Percentiles rank a stretch among this genome's conserved stretches.
Evolutionary conservation across 2,888 invertebrate genomes (phyloP).

Genomic region (Megaustenia siamemsis): DNA sequence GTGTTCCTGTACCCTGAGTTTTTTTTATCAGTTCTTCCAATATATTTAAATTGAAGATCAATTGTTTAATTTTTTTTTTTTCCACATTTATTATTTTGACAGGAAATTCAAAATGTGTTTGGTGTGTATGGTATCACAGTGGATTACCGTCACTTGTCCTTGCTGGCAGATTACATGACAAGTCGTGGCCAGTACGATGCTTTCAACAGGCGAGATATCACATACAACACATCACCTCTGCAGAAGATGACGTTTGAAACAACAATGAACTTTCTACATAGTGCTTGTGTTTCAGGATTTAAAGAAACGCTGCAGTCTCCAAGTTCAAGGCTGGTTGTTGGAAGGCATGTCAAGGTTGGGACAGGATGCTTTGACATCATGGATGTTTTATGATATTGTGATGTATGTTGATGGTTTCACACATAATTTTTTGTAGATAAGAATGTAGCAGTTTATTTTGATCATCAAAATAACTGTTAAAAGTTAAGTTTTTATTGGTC

Average conservation of each 20-base stretch:
- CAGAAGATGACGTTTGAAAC: constrained; percentile 99
- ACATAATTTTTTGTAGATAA: no score
- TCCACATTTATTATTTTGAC: constrained; percentile 33
- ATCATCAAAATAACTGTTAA: no score
- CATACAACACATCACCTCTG: constrained; percentile 92
- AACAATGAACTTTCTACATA: constrained; percentile 90
- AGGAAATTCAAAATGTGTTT: constrained; percentile 97
- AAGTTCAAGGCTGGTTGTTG: constrained; percentile 92
- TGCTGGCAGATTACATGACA: constrained; percentile 99
- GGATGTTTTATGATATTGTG: constrained; percentile 57
- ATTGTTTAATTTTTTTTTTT: background rate
- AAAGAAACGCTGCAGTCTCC: constrained; percentile 89
- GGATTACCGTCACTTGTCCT: constrained; percentile 93
- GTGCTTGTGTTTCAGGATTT: constrained; percentile 86
- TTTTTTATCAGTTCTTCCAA: no score
- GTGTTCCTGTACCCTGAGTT: no score
- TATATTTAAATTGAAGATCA: no score
- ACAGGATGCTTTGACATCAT: constrained; percentile 87
- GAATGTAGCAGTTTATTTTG: no score
- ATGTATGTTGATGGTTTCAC: no score
- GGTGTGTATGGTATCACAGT: constrained; percentile 97
- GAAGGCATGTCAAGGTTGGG: constrained; percentile 88
- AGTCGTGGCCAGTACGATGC: constrained; percentile 93
- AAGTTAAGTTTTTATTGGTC: no score
- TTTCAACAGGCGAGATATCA: constrained; percentile 94